phyloP scores from a whole-genome alignment of 2,113 vertebrate species.

The Gadus chalcogrammus region DNA sequence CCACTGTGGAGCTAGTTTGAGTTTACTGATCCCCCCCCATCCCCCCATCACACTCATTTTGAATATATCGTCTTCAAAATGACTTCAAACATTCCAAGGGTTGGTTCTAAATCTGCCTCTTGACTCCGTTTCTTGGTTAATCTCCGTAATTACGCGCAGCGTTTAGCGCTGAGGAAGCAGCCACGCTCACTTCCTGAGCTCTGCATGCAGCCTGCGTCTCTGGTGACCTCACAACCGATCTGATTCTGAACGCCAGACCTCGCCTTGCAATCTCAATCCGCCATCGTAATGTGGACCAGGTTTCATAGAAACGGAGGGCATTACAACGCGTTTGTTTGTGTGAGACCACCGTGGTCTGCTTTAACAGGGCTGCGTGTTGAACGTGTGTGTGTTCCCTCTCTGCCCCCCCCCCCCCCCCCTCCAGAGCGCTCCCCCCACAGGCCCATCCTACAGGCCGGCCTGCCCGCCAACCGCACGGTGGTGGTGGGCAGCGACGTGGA shows the following conservation, averaged over 20 bases:
- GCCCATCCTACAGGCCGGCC: slow-evolving; percentile 92
- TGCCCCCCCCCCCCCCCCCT: neutral
- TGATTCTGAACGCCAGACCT: slow-evolving; percentile 9
- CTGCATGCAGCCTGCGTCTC: slow-evolving; percentile 6
- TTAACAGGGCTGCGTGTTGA: too few relatives aligned
- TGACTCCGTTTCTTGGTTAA: slow-evolving; percentile 17
- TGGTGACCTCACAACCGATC: slow-evolving; percentile 15
- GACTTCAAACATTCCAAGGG: slow-evolving; percentile 6
- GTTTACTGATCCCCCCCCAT: slow-evolving; percentile 32
- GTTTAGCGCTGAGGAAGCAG: neutral
- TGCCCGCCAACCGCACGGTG: slow-evolving; percentile 91
- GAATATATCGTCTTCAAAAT: neutral
- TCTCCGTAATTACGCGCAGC: slow-evolving; percentile 28
- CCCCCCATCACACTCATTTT: slow-evolving; percentile 8
- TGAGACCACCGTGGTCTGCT: too few relatives aligned
- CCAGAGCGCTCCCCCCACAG: slow-evolving; percentile 91
- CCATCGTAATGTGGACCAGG: neutral
- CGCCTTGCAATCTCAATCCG: slow-evolving; percentile 13
- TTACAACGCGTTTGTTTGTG: too few relatives aligned
- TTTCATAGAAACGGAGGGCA: slow-evolving; percentile 14
- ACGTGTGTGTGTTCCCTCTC: too few relatives aligned
- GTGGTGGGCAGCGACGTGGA: slow-evolving; percentile 94
- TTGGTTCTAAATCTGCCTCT: slow-evolving; percentile 15
- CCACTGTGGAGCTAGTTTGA: slow-evolving; percentile 27
- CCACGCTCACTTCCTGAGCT: neutral